Percentiles rank a stretch among this genome's conserved stretches.
Evolutionary conservation across 2,113 vertebrate genomes (phyloP).

Genomic region (Chroicocephalus ridibundus): DNA sequence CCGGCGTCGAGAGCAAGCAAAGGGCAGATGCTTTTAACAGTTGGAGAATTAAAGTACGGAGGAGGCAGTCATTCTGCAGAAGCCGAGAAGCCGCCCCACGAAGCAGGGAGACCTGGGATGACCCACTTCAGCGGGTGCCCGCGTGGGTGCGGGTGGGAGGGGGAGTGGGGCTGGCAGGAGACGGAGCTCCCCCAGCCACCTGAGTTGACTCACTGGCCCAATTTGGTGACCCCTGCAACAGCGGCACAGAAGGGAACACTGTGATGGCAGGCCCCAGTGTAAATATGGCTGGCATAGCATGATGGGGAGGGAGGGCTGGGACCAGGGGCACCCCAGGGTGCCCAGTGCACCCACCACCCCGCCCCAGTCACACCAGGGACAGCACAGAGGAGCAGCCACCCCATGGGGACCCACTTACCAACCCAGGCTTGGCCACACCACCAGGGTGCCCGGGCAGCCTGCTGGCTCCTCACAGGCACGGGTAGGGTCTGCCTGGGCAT

Average conservation of each 20-base stretch:
- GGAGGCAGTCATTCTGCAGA: neutral
- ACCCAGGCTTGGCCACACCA: neutral
- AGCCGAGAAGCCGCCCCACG: neutral
- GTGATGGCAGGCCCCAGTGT: neutral
- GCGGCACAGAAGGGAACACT: neutral
- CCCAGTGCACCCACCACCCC: neutral
- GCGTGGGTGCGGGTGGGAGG: neutral
- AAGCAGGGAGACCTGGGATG: neutral
- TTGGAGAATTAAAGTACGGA: neutral
- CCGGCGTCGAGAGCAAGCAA: accelerated
- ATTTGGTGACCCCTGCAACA: neutral
- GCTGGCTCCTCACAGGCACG: neutral
- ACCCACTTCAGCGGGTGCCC: neutral
- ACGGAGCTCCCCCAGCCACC: neutral
- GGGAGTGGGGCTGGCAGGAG: neutral
- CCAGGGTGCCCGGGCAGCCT: neutral
- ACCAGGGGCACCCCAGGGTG: neutral
- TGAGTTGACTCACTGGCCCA: neutral
- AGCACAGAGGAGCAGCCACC: neutral
- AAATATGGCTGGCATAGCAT: accelerated
- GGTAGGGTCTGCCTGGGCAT: neutral
- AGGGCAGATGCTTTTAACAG: conserved; percentile 13
- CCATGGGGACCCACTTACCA: neutral
- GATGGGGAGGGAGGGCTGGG: neutral
- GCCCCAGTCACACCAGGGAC: neutral